A percentile compares a stretch with the other conserved stretches of the same genome.
These are phyloP conservation scores for Saccopteryx bilineata DNA, from an alignment of 2,113 vertebrate species.

Conservation along the genomic window DNA sequence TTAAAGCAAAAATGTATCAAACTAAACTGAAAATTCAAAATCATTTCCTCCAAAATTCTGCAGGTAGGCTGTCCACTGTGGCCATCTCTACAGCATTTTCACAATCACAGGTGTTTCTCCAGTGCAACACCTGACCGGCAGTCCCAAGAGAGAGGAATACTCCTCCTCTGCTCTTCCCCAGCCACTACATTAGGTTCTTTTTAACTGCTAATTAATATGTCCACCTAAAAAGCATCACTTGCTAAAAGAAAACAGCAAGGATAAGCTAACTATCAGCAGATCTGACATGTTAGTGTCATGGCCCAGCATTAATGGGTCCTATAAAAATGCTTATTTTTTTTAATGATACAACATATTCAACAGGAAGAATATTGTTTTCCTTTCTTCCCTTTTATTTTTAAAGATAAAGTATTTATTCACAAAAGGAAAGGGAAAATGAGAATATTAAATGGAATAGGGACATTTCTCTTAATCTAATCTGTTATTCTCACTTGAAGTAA, in stretches of 20 bases:
- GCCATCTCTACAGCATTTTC: neutral
- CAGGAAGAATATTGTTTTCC: constrained; percentile 44
- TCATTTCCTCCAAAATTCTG: constrained; percentile 46
- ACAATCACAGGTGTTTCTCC: constrained; percentile 40
- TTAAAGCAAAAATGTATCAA: constrained; percentile 54
- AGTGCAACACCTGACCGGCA: neutral
- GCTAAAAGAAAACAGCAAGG: constrained; percentile 64
- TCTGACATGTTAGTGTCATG: constrained; percentile 39
- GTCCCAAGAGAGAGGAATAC: neutral
- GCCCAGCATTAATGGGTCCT: constrained; percentile 41
- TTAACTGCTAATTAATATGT: constrained; percentile 62
- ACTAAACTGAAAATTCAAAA: constrained; percentile 64
- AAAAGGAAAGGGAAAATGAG: neutral
- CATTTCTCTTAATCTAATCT: constrained; percentile 13
- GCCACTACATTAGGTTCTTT: constrained; percentile 49
- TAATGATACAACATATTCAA: constrained; percentile 48
- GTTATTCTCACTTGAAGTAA: constrained; percentile 27
- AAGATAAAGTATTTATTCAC: constrained; percentile 35
- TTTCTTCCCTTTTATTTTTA: constrained; percentile 50
- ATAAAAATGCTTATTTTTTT: constrained; percentile 68
- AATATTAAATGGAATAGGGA: constrained; percentile 30
- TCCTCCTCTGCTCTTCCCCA: constrained; percentile 12
- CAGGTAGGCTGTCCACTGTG: neutral
- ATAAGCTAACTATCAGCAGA: constrained; percentile 59
- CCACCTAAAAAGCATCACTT: constrained; percentile 68